These are phyloP conservation scores for Limenitis camilla DNA, from an alignment of 2,888 invertebrate species.

Conservation along the genomic window DNA sequence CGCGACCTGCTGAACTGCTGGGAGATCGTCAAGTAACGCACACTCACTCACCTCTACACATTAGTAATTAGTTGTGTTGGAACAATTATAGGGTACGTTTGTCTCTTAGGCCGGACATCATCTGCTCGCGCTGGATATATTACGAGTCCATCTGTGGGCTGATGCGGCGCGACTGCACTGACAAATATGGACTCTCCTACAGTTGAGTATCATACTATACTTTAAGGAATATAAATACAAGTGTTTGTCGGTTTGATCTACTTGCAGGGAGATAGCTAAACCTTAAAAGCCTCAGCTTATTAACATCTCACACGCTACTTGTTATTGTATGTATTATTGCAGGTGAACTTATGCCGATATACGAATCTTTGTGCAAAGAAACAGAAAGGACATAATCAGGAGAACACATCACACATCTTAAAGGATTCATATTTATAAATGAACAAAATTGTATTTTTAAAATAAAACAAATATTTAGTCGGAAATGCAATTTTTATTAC, in stretches of 20 bases:
- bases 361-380: neutral
- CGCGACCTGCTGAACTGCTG: constrained; percentile 33
- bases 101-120: constrained; percentile 23
- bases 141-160: constrained; percentile 27
- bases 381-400: neutral
- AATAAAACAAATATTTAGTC: constrained; percentile 29
- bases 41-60: neutral
- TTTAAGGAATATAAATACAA: too few species aligned
- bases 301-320: too few species aligned
- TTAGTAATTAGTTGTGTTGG: neutral
- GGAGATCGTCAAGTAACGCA: constrained; percentile 30
- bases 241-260: too few species aligned
- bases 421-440: too few species aligned
- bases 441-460: neutral
- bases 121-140: constrained; percentile 18
- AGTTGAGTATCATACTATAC: constrained; percentile 2
- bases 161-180: constrained; percentile 25
- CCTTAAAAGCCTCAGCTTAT: too few species aligned
- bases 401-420: too few species aligned
- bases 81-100: neutral
- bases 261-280: too few species aligned
- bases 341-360: neutral
- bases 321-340: neutral
- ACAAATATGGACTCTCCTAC: constrained; percentile 3
- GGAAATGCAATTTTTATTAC: constrained; percentile 66